These are phyloP conservation scores for Drosophila tanythrix DNA, from an alignment of 2,888 invertebrate species.

Conservation along the genomic window DNA sequence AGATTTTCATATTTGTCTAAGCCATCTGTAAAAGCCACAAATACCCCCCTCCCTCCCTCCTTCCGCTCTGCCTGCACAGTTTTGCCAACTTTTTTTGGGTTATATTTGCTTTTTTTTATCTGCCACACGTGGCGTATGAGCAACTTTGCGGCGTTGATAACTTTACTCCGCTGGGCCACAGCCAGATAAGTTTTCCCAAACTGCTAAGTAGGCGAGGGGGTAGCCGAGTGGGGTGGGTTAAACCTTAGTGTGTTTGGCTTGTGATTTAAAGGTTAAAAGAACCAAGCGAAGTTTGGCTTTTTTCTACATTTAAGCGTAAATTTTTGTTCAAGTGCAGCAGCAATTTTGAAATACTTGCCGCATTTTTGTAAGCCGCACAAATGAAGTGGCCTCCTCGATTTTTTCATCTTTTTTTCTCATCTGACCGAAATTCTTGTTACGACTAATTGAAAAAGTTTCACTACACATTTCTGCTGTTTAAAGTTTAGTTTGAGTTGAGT, in stretches of 20 bases:
- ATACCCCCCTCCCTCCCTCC: not conserved
- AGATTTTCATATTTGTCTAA: slow-evolving; percentile 72
- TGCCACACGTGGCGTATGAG: slow-evolving; percentile 53
- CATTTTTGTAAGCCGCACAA: slow-evolving; percentile 24
- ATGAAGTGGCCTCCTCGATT: slow-evolving; percentile 42
- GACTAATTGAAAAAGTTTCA: slow-evolving; percentile 76
- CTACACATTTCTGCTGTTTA: slow-evolving; percentile 43
- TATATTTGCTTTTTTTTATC: not conserved
- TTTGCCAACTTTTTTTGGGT: slow-evolving; percentile 8
- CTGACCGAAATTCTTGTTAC: slow-evolving; percentile 63
- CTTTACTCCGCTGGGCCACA: slow-evolving; percentile 22
- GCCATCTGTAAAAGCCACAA: slow-evolving; percentile 9
- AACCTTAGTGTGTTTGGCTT: not conserved
- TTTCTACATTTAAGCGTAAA: not conserved
- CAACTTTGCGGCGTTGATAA: slow-evolving; percentile 56
- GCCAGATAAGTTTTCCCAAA: slow-evolving; percentile 30
- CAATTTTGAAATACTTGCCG: slow-evolving; percentile 2
- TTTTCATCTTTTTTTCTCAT: not conserved
- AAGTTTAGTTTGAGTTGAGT: slow-evolving; percentile 60
- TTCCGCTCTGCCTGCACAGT: not conserved
- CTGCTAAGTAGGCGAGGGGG: slow-evolving; percentile 2
- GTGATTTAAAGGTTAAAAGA: not conserved
- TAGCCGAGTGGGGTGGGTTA: not conserved
- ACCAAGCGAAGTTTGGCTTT: too few species aligned
- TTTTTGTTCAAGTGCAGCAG: not conserved